These are phyloP conservation scores for Palythoa grandis DNA, from an alignment of 92 coral and sea anemone genomes.

Conservation along the genomic window DNA sequence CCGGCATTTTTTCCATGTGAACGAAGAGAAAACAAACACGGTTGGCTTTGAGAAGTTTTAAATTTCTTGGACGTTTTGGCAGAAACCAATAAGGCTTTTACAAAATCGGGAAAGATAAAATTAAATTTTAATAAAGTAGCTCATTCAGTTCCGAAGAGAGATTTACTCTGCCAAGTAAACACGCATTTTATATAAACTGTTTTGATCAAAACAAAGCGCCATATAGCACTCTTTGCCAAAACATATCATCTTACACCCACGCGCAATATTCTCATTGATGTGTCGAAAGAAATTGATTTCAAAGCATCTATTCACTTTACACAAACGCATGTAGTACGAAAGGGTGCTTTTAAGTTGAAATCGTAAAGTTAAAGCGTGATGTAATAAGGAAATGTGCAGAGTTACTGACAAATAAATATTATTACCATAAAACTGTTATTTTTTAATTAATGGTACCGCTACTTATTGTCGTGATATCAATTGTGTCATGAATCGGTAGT, in stretches of 20 bases:
- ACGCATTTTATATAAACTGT: constrained; percentile 25
- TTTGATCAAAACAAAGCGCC: background rate
- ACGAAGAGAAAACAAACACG: background rate
- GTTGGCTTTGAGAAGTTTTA: background rate
- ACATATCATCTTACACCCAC: constrained; percentile 9
- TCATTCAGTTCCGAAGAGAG: background rate
- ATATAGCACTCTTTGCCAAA: background rate
- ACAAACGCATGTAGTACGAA: background rate
- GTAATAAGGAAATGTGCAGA: too few species aligned
- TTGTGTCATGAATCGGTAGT: background rate
- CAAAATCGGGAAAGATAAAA: constrained; percentile 8
- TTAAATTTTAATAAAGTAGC: background rate
- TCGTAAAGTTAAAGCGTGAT: too few species aligned
- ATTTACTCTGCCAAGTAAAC: constrained; percentile 3
- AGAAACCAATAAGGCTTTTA: background rate
- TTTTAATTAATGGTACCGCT: too few species aligned
- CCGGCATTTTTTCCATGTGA: constrained; percentile 19
- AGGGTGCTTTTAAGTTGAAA: too few species aligned
- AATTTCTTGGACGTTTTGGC: background rate
- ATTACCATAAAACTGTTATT: too few species aligned
- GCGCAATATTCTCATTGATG: background rate
- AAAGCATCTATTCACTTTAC: background rate
- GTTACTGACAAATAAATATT: too few species aligned
- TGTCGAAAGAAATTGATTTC: background rate
- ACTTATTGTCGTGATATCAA: too few species aligned